Evolutionary conservation across 1,140 invertebrate genomes (phyloP).

Genomic region (Sinella curviseta): DNA sequence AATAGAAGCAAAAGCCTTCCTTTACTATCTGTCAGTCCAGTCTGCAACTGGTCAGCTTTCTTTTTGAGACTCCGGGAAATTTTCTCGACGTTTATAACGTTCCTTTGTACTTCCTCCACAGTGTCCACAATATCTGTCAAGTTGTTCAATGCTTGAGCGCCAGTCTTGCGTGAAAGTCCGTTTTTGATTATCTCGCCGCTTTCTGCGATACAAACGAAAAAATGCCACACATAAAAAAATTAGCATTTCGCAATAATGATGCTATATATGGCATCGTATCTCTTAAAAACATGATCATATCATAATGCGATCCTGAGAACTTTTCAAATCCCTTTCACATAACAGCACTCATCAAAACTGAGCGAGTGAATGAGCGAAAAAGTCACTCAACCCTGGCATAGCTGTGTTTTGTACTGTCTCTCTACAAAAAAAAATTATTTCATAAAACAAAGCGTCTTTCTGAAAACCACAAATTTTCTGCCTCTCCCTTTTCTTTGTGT

Average conservation of each 20-base stretch:
- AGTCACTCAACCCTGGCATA: background rate
- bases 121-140: conserved; percentile 44
- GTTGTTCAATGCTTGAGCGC: conserved; percentile 44
- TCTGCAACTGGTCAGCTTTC: conserved; percentile 37
- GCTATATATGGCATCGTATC: background rate
- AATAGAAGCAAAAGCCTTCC: conserved; percentile 31
- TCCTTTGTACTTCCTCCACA: conserved; percentile 36
- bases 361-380: too few relatives aligned
- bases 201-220: conserved; percentile 28
- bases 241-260: too few relatives aligned
- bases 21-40: conserved; percentile 32
- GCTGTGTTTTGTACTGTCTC: too few relatives aligned
- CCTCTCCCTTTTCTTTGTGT: background rate
- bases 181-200: conserved; percentile 47
- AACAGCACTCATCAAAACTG: too few relatives aligned
- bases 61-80: conserved; percentile 37
- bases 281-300: background rate
- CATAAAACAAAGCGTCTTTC: background rate
- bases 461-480: background rate
- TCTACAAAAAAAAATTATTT: too few relatives aligned
- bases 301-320: background rate
- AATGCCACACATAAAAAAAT: background rate
- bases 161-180: conserved; percentile 40
- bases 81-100: conserved; percentile 36
- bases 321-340: background rate